Conservation (phyloP, 2,797 vertebrate species). For the Sparus aurata region DNA sequence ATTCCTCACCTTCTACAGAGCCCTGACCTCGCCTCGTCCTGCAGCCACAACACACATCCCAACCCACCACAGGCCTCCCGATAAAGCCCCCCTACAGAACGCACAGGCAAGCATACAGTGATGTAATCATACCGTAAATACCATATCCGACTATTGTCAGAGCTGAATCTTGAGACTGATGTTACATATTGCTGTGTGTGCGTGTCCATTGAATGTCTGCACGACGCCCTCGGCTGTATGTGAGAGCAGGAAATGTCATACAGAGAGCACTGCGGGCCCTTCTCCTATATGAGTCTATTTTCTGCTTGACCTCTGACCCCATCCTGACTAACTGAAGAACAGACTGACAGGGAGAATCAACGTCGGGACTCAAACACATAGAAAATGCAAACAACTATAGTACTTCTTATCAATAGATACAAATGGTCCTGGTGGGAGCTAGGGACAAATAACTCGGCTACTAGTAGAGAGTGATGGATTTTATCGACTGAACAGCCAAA, state of each 20-base stretch:
- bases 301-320: conserved; percentile 50
- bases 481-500: background rate
- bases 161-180: background rate
- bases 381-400: conserved; percentile 8
- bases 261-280: conserved; percentile 23
- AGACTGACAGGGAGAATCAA: conserved; percentile 26
- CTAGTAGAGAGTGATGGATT: background rate
- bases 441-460: background rate
- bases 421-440: background rate
- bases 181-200: background rate
- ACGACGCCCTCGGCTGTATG: background rate
- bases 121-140: conserved; percentile 45
- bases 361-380: background rate
- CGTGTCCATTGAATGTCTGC: conserved; percentile 13
- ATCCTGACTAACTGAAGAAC: conserved; percentile 27
- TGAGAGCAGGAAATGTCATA: conserved; percentile 51
- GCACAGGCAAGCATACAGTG: conserved; percentile 17
- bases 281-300: conserved; percentile 38
- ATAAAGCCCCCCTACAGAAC: conserved; percentile 20
- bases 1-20: conserved; percentile 49
- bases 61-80: background rate
- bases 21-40: conserved; percentile 50
- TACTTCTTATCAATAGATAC: background rate
- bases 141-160: conserved; percentile 12
- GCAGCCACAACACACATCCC: conserved; percentile 45